Conservation (phyloP, 2,797 vertebrate genomes). For the Enteromius paludinosus region DNA sequence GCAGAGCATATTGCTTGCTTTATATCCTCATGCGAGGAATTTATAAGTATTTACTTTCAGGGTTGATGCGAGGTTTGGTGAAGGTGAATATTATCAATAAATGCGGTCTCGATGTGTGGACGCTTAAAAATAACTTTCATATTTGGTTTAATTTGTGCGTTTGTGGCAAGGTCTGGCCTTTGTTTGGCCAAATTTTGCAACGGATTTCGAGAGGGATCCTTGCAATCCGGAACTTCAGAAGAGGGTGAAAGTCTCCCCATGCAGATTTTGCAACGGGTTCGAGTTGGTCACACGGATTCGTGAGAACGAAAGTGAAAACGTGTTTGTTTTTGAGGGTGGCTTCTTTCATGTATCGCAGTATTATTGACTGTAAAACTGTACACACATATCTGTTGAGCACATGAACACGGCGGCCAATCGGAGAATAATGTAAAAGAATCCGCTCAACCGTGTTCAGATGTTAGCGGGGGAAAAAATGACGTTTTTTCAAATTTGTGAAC, state of each 20-base stretch:
- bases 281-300: not conserved
- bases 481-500: not conserved
- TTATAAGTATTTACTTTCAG: not conserved
- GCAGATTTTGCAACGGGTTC: not conserved
- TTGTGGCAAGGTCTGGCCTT: not conserved
- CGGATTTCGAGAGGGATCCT: not conserved
- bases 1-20: not conserved
- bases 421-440: not conserved
- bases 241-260: not conserved
- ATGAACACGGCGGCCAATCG: not conserved
- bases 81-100: not conserved
- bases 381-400: not conserved
- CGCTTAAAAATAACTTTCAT: not conserved
- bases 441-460: not conserved
- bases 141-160: not conserved
- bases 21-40: too few relatives aligned
- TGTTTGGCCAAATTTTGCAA: not conserved
- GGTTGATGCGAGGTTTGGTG: not conserved
- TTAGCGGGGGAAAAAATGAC: not conserved
- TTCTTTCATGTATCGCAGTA: not conserved
- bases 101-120: not conserved
- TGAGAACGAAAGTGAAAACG: not conserved
- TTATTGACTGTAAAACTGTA: too few relatives aligned
- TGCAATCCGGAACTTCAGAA: not conserved
- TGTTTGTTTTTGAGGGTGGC: not conserved